These are phyloP conservation scores for Sardinella longiceps DNA, from an alignment of 2,797 vertebrate genomes.

Conservation along the genomic window DNA sequence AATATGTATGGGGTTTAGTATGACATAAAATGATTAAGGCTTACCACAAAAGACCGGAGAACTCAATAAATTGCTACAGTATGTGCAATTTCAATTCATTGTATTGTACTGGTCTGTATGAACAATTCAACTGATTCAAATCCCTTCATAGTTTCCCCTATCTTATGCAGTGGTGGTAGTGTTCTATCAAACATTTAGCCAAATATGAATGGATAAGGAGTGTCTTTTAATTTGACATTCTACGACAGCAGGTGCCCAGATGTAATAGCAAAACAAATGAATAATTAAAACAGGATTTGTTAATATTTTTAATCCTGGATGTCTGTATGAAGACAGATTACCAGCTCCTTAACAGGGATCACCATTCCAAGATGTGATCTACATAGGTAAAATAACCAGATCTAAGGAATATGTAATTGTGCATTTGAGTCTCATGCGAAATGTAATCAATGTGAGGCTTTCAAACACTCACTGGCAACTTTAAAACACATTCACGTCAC, in stretches of 20 bases:
- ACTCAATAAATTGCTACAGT: not conserved
- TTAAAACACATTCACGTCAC: constrained; percentile 17
- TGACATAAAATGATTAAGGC: not conserved
- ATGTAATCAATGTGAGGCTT: not conserved
- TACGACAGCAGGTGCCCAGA: not conserved
- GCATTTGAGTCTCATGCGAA: not conserved
- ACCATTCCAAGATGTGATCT: not conserved
- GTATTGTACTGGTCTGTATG: not conserved
- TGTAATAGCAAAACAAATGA: not conserved
- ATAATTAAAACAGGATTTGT: not conserved
- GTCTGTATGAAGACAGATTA: not conserved
- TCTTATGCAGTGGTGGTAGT: not conserved
- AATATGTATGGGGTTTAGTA: not conserved
- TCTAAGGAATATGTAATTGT: not conserved
- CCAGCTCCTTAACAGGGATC: not conserved
- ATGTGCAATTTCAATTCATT: not conserved
- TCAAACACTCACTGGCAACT: not conserved
- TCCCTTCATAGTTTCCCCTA: not conserved
- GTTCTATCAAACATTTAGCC: not conserved
- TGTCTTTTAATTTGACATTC: not conserved
- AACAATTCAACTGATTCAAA: too few relatives aligned
- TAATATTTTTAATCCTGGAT: not conserved
- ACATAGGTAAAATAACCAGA: not conserved
- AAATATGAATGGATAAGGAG: not conserved
- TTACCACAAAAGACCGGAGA: not conserved